A percentile compares a stretch with the other conserved stretches of the same genome.
Evolutionary conservation across 2,888 invertebrate species (phyloP).

Genomic region (Anodontia alba): DNA sequence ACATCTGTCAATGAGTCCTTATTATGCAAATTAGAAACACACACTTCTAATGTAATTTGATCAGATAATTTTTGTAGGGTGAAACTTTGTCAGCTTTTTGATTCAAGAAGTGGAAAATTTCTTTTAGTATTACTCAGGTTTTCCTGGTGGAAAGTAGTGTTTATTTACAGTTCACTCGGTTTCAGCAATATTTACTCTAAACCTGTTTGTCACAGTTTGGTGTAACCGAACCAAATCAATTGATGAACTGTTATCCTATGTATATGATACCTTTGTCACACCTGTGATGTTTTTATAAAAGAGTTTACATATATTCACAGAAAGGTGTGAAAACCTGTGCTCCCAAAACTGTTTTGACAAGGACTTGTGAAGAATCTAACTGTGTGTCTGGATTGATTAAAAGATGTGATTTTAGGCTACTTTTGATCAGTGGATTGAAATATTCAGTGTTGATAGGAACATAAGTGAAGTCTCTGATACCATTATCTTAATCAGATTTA

Average conservation of each 20-base stretch:
- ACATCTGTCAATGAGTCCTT: not conserved
- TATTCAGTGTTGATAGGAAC: constrained; percentile 9
- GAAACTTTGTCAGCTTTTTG: not conserved
- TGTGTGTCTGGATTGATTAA: constrained; percentile 3
- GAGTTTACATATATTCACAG: not conserved
- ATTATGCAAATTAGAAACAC: constrained; percentile 12
- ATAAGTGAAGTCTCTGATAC: not conserved
- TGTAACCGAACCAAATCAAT: not conserved
- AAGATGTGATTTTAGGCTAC: constrained; percentile 4
- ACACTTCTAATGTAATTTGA: constrained; percentile 14
- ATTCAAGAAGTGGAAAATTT: not conserved
- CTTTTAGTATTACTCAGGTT: not conserved
- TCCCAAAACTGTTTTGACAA: constrained; percentile 1
- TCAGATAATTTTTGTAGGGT: constrained; percentile 10
- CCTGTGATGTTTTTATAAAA: constrained; percentile 1
- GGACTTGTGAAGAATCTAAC: constrained; percentile 10
- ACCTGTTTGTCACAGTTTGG: not conserved
- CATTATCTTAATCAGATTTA: not conserved
- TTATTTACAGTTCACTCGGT: not conserved
- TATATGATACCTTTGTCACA: not conserved
- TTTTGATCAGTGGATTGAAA: constrained; percentile 3
- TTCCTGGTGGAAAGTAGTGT: not conserved
- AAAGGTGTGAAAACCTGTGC: constrained; percentile 17
- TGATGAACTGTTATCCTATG: constrained; percentile 5
- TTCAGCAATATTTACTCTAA: constrained; percentile 7